Evolutionary conservation across 2,797 vertebrate genomes (phyloP), one percentile per base, ranked within the genome.

Genomic region (Sebastes oblongus): DNA sequence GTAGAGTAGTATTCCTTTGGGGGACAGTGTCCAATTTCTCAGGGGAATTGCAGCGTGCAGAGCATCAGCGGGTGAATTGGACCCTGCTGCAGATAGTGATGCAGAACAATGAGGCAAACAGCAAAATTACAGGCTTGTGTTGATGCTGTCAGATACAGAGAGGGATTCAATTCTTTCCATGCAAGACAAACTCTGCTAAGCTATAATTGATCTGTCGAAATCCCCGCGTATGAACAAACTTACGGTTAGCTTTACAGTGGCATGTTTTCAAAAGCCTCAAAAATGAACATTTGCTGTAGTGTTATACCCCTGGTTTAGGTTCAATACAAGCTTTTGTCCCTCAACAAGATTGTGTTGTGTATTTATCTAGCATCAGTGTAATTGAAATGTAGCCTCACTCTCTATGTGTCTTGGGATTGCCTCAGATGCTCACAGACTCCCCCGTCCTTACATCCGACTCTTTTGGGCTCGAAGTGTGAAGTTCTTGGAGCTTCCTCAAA

Each of bases 61-160:
- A 73, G 75, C 72, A 73, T 89, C 81, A 71, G 81, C 1, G 50
- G 74, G 77, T 75, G 83, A 83, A 88, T 84, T 77, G 77, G 78
- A 83, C 67, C 30, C 82, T 84, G 65, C 73, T 80, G 78, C 77
- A 84, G 84, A 89, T 74, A 85, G 80, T 36, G 72, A 59, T 75
- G 80, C 84, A 81, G 85, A 91, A 92, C 80, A 86, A 88, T 82
- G 83, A 84, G 67, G 75, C 84, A 83, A 92, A 90, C 89, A 87
- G 73, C 81, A 73, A 86, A 90, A 92, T 92, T 81, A 90, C 78
- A 91, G 87, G 78, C 75, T 82, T 71, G 64, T 59, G 83, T 75
- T 76, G 86, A 83, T 59, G 66, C 78, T 78, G 86, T 87, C 86
- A 78, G 86, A 81, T 75, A 77, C 81, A 56, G 64, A 78, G 72